Conservation (phyloP, 2,113 vertebrate genomes). For the Bubo scandiacus region DNA sequence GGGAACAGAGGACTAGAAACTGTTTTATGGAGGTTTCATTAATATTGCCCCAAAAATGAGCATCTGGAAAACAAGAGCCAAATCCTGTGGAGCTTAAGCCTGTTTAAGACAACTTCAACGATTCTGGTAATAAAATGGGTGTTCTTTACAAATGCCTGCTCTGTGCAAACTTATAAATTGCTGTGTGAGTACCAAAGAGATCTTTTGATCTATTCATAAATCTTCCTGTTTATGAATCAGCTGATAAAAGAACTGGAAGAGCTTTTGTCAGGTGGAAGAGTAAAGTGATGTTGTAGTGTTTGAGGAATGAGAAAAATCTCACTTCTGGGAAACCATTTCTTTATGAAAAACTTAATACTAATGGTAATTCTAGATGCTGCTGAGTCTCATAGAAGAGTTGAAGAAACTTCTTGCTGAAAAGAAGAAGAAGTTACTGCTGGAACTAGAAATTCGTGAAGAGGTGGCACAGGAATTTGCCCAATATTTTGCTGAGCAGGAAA, state of each 20-base stretch:
- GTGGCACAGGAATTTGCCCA: constrained; percentile 79
- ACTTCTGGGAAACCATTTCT: background rate
- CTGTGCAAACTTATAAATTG: background rate
- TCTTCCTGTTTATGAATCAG: background rate
- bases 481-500: constrained; percentile 80
- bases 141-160: background rate
- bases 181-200: background rate
- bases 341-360: background rate
- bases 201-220: background rate
- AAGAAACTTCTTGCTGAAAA: constrained; percentile 79
- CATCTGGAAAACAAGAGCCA: background rate
- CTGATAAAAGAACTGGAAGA: background rate
- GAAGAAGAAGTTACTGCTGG: constrained; percentile 75
- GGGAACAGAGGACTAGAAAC: too few species aligned
- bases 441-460: constrained; percentile 86
- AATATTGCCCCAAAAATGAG: background rate
- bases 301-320: background rate
- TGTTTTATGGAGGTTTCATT: too few species aligned
- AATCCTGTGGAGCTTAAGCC: background rate
- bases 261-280: background rate
- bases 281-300: background rate
- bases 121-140: too few species aligned
- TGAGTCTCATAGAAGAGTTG: constrained; percentile 76
- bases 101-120: too few species aligned
- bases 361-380: constrained; percentile 71